phyloP scores from a whole-genome alignment of 2,888 invertebrate genomes.

The Cyaniris semiargus region DNA sequence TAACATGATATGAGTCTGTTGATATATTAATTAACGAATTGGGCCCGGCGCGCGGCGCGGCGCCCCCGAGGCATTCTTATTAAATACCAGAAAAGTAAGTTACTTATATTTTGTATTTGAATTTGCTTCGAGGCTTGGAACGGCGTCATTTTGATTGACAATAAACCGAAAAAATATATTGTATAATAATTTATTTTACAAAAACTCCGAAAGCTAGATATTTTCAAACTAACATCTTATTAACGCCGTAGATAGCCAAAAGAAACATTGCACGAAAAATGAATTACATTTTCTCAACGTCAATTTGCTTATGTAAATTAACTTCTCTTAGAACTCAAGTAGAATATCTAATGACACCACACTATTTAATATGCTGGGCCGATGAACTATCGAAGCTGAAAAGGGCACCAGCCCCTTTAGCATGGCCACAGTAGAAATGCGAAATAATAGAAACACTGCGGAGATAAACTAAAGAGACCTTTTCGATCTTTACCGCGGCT shows the following conservation, averaged over 20 bases:
- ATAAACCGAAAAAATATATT: neutral
- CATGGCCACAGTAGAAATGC: too few relatives aligned
- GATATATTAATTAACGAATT: constrained; percentile 12
- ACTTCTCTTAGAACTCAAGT: neutral
- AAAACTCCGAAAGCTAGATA: neutral
- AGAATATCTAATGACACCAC: neutral
- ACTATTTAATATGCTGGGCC: neutral
- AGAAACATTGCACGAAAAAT: neutral
- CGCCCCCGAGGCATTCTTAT: neutral
- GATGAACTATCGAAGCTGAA: neutral
- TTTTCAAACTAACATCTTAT: neutral
- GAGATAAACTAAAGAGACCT: too few relatives aligned
- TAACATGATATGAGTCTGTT: neutral
- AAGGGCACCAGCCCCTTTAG: neutral
- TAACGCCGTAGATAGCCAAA: neutral
- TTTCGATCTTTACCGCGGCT: too few relatives aligned
- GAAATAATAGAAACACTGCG: too few relatives aligned
- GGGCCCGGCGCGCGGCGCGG: neutral
- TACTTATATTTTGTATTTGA: neutral
- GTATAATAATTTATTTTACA: neutral
- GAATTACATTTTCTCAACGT: neutral
- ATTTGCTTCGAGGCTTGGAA: neutral
- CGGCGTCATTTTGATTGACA: neutral
- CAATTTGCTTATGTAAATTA: neutral
- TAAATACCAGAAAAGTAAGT: neutral